Conservation (phyloP, 2,113 vertebrate species). For the Clupea harengus region DNA sequence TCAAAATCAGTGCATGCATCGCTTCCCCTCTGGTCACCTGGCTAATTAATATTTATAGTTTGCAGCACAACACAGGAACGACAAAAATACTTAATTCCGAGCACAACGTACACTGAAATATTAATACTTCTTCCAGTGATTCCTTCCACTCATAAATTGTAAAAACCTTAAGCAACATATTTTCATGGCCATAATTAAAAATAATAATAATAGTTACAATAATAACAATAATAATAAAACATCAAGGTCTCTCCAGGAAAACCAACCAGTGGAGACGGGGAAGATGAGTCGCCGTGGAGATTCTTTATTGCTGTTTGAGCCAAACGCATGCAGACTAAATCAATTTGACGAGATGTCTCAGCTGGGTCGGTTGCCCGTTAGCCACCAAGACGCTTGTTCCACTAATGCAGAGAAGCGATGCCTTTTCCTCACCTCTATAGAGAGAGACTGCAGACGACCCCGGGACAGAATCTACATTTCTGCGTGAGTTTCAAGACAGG, state of each 20-base stretch:
- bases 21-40: neutral
- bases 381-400: slow-evolving; percentile 15
- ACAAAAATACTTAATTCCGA: neutral
- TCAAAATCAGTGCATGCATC: neutral
- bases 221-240: neutral
- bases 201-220: neutral
- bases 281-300: neutral
- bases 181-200: neutral
- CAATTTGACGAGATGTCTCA: slow-evolving; percentile 9
- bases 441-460: neutral
- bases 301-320: neutral
- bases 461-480: slow-evolving; percentile 22
- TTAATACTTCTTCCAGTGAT: neutral
- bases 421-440: neutral
- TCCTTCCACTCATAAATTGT: neutral
- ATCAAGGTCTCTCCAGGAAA: neutral
- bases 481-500: slow-evolving; percentile 11
- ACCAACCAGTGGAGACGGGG: neutral
- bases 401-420: neutral
- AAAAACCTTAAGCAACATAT: neutral
- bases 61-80: neutral
- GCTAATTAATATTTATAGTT: neutral
- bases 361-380: neutral
- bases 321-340: slow-evolving; percentile 1
- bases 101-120: neutral